Evolutionary conservation across 2,888 invertebrate genomes (phyloP).

Genomic region (Himalopsyche anomala): DNA sequence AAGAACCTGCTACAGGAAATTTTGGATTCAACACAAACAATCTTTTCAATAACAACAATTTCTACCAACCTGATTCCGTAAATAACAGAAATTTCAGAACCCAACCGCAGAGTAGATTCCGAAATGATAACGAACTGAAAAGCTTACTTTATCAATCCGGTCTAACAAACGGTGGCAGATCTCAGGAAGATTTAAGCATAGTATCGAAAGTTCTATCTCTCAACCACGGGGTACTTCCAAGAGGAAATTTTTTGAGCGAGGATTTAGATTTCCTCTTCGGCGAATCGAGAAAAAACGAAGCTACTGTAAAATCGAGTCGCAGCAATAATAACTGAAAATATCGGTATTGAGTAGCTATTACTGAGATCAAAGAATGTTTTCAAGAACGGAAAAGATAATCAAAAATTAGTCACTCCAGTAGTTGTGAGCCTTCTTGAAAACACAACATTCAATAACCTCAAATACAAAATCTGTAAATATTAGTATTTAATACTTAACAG

Average conservation of each 20-base stretch:
- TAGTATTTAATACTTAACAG: conserved; percentile 16
- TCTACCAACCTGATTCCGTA: conserved; percentile 67
- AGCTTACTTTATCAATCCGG: conserved; percentile 82
- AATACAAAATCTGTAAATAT: conserved; percentile 29
- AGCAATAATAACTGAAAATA: conserved; percentile 7
- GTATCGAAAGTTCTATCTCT: conserved; percentile 88
- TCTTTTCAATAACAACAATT: conserved; percentile 70
- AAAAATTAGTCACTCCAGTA: background rate
- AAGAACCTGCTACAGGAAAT: conserved; percentile 80
- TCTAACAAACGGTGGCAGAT: conserved; percentile 76
- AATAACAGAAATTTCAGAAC: conserved; percentile 59
- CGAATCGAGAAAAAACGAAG: conserved; percentile 71
- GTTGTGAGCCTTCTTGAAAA: conserved; percentile 12
- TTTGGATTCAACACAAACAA: conserved; percentile 78
- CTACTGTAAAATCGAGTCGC: conserved; percentile 9
- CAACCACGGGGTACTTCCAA: conserved; percentile 82
- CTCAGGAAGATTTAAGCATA: conserved; percentile 86
- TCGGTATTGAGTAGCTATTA: background rate
- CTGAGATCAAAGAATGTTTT: conserved; percentile 26
- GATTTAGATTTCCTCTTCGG: conserved; percentile 70
- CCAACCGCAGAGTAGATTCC: conserved; percentile 55
- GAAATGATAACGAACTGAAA: conserved; percentile 78
- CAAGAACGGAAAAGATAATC: background rate
- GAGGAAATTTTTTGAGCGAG: conserved; percentile 71
- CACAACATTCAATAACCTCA: conserved; percentile 12